These are phyloP conservation scores for Microchirus variegatus DNA, from an alignment of 2,797 vertebrate genomes.

Conservation along the genomic window DNA sequence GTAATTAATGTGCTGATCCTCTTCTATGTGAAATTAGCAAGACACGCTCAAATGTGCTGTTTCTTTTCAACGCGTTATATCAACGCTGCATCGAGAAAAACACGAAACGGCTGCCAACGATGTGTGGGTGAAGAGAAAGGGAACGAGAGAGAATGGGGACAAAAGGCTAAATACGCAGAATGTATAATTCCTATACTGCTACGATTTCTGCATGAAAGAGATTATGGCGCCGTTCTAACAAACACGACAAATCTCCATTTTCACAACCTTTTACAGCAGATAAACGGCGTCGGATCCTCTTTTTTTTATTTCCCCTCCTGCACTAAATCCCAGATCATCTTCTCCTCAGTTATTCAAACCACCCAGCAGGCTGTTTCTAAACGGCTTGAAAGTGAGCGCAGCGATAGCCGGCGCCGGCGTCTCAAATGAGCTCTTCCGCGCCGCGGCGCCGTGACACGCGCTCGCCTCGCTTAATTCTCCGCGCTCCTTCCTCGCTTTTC, in stretches of 20 bases:
- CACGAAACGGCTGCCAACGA: constrained; percentile 43
- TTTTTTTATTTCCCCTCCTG: constrained; percentile 56
- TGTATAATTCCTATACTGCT: constrained; percentile 59
- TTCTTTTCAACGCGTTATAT: constrained; percentile 30
- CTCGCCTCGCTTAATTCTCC: constrained; percentile 32
- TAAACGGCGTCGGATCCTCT: constrained; percentile 72
- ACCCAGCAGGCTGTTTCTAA: constrained; percentile 78
- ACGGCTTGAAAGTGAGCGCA: constrained; percentile 73
- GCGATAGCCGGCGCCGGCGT: constrained; percentile 58
- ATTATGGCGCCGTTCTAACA: constrained; percentile 72
- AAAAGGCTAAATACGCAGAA: constrained; percentile 56
- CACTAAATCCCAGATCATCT: constrained; percentile 73
- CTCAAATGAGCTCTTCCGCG: constrained; percentile 66
- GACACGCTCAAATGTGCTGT: constrained; percentile 47
- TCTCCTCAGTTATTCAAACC: constrained; percentile 70
- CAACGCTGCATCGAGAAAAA: constrained; percentile 32
- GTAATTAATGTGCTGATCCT: constrained; percentile 71
- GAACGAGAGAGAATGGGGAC: constrained; percentile 31
- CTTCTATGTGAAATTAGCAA: constrained; percentile 63
- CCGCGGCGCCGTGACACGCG: constrained; percentile 26
- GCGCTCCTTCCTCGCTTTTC: too few relatives aligned
- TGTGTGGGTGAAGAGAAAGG: constrained; percentile 22
- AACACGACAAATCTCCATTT: constrained; percentile 78
- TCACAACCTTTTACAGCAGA: constrained; percentile 75
- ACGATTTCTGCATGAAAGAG: constrained; percentile 64